Evolutionary conservation across 2,797 vertebrate species (phyloP).

Genomic region (Helicolenus hilgendorfi): DNA sequence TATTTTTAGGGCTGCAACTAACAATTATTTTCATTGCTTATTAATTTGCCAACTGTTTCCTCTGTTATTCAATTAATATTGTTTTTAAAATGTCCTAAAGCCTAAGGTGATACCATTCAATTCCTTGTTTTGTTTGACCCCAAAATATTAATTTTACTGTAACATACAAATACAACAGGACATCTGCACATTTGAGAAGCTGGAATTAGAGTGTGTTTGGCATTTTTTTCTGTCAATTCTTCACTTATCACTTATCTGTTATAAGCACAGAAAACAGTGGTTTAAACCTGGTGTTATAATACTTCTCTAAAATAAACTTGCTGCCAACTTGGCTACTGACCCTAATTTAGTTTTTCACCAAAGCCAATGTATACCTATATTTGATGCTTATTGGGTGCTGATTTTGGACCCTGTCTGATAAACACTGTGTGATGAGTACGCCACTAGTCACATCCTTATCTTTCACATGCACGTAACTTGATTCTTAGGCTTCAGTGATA

Average conservation of each 20-base stretch:
- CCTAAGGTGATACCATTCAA: not conserved
- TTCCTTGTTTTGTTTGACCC: not conserved
- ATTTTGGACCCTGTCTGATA: not conserved
- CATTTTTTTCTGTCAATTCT: not conserved
- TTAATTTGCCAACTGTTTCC: not conserved
- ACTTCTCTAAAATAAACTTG: not conserved
- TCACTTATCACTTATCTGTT: not conserved
- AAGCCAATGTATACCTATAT: not conserved
- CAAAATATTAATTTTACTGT: accelerated
- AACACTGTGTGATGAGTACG: not conserved
- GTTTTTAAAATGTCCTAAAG: not conserved
- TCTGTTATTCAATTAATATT: not conserved
- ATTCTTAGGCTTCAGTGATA: not conserved
- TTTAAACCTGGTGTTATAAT: not conserved
- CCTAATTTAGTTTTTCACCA: not conserved
- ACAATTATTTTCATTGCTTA: not conserved
- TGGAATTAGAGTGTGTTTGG: not conserved
- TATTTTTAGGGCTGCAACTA: not conserved
- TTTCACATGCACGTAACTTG: not conserved
- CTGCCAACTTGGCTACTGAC: not conserved
- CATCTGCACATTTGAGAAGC: not conserved
- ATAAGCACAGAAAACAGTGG: not conserved
- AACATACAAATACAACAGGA: not conserved
- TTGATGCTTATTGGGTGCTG: not conserved
- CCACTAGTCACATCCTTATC: not conserved